phyloP scores from a whole-genome alignment of 2,888 invertebrate genomes.

The Amphipoea lucens region DNA sequence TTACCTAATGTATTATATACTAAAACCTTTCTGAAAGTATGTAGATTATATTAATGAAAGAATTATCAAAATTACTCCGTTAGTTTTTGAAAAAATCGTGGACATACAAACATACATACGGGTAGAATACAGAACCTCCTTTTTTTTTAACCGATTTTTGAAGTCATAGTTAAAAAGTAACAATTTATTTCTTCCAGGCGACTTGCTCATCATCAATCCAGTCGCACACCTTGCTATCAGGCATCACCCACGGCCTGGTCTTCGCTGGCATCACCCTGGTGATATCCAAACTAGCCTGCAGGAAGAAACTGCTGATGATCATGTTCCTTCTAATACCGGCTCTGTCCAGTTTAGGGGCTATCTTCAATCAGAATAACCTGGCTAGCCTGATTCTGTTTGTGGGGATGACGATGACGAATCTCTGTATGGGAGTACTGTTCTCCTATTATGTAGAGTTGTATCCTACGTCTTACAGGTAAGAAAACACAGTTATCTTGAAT shows the following conservation, averaged over 20 bases:
- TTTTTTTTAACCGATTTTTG: too few relatives aligned
- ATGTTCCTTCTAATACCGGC: constrained; percentile 59
- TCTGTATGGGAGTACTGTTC: constrained; percentile 67
- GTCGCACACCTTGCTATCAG: constrained; percentile 52
- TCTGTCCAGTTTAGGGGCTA: constrained; percentile 60
- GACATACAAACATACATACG: too few relatives aligned
- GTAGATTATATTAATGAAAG: too few relatives aligned
- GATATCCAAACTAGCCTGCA: constrained; percentile 59
- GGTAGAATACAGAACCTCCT: too few relatives aligned
- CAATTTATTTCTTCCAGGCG: constrained; percentile 31
- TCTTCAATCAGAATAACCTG: constrained; percentile 61
- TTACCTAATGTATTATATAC: too few relatives aligned
- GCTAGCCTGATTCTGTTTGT: constrained; percentile 68
- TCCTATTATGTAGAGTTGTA: constrained; percentile 65
- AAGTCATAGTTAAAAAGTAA: too few relatives aligned
- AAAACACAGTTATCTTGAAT: too few relatives aligned
- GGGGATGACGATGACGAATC: constrained; percentile 67
- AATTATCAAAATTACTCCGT: too few relatives aligned
- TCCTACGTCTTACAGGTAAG: constrained; percentile 60
- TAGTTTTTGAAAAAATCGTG: too few relatives aligned
- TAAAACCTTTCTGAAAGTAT: too few relatives aligned
- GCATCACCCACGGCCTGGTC: constrained; percentile 54
- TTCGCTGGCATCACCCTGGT: constrained; percentile 63
- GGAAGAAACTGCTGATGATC: constrained; percentile 67
- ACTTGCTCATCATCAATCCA: constrained; percentile 52